Percentiles rank a stretch among this genome's conserved stretches.
Evolutionary conservation across 1,140 invertebrate species (phyloP).

Genomic region (Homarus americanus): DNA sequence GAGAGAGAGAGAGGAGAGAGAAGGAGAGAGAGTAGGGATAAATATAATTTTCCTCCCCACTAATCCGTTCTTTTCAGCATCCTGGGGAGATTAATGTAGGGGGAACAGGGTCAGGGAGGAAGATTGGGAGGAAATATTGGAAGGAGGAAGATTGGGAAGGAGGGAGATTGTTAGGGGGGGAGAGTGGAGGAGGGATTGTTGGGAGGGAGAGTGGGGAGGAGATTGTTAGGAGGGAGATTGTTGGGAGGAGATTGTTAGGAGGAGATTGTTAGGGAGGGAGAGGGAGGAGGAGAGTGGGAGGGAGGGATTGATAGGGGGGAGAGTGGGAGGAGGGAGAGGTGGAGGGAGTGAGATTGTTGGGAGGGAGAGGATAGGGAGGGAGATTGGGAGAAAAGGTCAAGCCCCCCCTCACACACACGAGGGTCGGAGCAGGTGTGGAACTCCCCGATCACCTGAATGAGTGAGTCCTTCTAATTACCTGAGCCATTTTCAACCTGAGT

Average conservation of each 20-base stretch:
- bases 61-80: no score
- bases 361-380: no score
- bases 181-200: neutral
- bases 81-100: no score
- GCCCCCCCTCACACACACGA: no score
- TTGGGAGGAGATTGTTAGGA: neutral
- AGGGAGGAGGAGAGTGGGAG: neutral
- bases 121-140: neutral
- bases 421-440: no score
- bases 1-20: conserved; percentile 1
- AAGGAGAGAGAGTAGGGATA: neutral
- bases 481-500: no score
- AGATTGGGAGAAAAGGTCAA: no score
- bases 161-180: neutral
- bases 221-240: neutral
- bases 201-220: neutral
- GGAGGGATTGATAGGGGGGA: neutral
- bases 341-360: no score
- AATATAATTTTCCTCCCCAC: no score
- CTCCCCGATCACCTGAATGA: no score
- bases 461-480: no score
- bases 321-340: neutral
- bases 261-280: no score
- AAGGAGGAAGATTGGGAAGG: neutral
- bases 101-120: neutral